phyloP scores from a whole-genome alignment of 53 echinoderm and acorn worm species.

The Actinopyga echinites region DNA sequence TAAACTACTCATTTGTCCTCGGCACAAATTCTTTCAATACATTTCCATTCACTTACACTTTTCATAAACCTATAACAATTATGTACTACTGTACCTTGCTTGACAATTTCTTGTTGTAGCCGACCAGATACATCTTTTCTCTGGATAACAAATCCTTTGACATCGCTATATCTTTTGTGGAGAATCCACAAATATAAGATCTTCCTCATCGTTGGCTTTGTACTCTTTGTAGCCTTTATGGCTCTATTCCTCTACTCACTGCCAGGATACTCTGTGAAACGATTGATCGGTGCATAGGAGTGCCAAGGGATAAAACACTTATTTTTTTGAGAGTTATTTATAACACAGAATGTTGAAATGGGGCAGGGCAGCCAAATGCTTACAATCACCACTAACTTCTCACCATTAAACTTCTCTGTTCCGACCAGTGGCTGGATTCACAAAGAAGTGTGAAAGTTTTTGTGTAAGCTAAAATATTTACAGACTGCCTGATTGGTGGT shows the following conservation, averaged over 20 bases:
- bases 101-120: slow-evolving; percentile 11
- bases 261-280: not conserved
- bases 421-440: no score
- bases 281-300: not conserved
- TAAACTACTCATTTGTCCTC: no score
- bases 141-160: slow-evolving; percentile 76
- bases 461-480: no score
- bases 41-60: not conserved
- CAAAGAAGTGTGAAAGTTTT: no score
- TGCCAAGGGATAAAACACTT: not conserved
- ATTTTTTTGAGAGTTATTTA: no score
- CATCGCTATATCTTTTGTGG: slow-evolving; percentile 73
- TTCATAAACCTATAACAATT: not conserved
- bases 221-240: not conserved
- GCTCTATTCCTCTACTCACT: slow-evolving; percentile 5
- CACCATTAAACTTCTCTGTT: no score
- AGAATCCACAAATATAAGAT: slow-evolving; percentile 69
- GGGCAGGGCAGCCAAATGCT: no score
- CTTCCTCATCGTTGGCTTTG: slow-evolving; percentile 48
- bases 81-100: not conserved
- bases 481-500: no score
- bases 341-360: no score
- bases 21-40: no score
- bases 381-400: no score
- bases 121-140: slow-evolving; percentile 84